Conservation (phyloP, 2,888 invertebrate species). For the Lepetodrilus schrolli region DNA sequence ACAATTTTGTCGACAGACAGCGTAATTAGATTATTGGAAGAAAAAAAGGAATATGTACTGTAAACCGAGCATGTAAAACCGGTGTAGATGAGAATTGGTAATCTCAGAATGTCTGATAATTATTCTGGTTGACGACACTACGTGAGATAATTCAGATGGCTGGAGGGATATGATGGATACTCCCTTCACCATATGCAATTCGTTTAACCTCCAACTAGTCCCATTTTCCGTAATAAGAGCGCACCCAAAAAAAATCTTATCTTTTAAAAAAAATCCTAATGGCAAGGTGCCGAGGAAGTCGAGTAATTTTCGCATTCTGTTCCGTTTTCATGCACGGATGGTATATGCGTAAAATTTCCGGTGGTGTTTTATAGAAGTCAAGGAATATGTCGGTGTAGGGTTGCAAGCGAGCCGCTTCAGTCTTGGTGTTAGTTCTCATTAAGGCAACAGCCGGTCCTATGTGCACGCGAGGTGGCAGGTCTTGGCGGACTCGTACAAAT, state of each 20-base stretch:
- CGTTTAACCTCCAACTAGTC: background rate
- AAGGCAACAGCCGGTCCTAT: background rate
- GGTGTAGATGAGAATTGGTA: background rate
- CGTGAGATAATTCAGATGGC: background rate
- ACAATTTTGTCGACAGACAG: slow-evolving; percentile 26
- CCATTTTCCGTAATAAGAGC: background rate
- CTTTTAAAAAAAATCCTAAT: background rate
- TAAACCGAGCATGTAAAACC: slow-evolving; percentile 1
- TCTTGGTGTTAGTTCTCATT: slow-evolving; percentile 14
- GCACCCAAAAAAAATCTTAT: background rate
- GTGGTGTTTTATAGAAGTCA: background rate
- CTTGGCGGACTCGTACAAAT: slow-evolving; percentile 8
- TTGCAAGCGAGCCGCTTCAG: background rate
- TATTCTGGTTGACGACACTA: background rate
- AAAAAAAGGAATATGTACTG: background rate
- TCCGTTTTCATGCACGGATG: slow-evolving; percentile 24
- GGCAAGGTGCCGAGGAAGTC: slow-evolving; percentile 3
- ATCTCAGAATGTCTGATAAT: slow-evolving; percentile 12
- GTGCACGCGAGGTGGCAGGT: background rate
- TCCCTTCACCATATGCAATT: background rate
- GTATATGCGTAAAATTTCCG: slow-evolving; percentile 9
- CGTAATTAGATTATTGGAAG: slow-evolving; percentile 4
- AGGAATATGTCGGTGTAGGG: background rate
- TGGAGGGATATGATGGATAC: slow-evolving; percentile 5
- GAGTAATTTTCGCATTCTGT: slow-evolving; percentile 18